Evolutionary conservation across 1,140 invertebrate genomes (phyloP).

Genomic region (Propsilocerus akamusi): DNA sequence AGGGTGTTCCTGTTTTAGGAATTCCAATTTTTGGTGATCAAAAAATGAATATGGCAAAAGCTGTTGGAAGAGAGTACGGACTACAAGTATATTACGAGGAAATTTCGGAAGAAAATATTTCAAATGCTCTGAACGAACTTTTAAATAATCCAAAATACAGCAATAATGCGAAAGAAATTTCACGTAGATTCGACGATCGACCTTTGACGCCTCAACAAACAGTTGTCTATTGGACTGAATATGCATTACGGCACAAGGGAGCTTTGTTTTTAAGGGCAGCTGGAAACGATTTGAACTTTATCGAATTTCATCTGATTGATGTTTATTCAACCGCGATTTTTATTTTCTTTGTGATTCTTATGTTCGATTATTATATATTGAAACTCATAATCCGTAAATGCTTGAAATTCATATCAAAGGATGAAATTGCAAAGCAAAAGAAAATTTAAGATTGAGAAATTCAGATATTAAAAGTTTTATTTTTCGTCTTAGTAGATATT

Average conservation of each 20-base stretch:
- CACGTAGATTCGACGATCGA: constrained; percentile 19
- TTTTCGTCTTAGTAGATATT: too few relatives aligned
- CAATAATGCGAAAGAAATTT: constrained; percentile 10
- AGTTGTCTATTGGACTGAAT: constrained; percentile 30
- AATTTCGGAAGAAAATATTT: constrained; percentile 12
- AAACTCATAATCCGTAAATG: too few relatives aligned
- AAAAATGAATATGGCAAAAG: constrained; percentile 30
- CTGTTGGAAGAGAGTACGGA: constrained; percentile 26
- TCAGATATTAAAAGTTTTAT: too few relatives aligned
- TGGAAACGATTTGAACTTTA: constrained; percentile 27
- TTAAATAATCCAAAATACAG: constrained; percentile 9
- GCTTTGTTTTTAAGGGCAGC: constrained; percentile 20
- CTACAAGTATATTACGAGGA: constrained; percentile 16
- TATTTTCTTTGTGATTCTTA: neutral
- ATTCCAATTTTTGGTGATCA: constrained; percentile 49
- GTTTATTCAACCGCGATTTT: constrained; percentile 16
- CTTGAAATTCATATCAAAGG: too few relatives aligned
- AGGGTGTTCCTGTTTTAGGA: constrained; percentile 46
- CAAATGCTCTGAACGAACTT: constrained; percentile 6
- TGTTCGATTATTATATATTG: too few relatives aligned
- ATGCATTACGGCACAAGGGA: constrained; percentile 25
- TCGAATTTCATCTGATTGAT: constrained; percentile 34
- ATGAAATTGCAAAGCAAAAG: too few relatives aligned
- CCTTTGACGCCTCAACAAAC: constrained; percentile 21
- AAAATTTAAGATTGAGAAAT: too few relatives aligned